Base-by-base conservation (phyloP, 2,797 vertebrate species). In the Chiroxiphia lanceolata region DNA sequence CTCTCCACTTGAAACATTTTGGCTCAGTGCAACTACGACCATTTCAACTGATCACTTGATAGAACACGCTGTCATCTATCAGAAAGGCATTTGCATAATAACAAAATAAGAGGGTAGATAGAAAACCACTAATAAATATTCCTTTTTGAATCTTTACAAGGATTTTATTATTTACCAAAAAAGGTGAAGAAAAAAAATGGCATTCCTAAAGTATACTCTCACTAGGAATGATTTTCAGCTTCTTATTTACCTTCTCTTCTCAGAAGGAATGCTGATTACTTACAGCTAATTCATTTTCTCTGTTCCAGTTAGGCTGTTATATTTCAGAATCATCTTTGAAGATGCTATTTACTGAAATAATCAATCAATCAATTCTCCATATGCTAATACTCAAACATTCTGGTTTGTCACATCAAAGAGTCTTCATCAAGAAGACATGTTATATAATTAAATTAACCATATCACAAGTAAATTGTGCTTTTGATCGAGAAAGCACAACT, bases 281-380 rank as follows among this genome's bases (percentile, higher is more conserved):
- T 69, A 70, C 0, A 74, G 70, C 20, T 59, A 56, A 69, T 29
- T 68, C 60, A 61, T 86, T 89, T 91, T 31, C 36, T 81, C 88
- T 69, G 34, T 84, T 94, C 79, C 47, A 71, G 63, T 44, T 90
- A n/a, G 9, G n/a, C 26, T 63, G 29, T 67, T 95, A 11, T n/a
- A 90, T 63, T 92, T 96, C 59, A 78, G 80, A 95, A 90, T 36
- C 42, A 90, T 90, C 92, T 97, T 81, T 94, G 89, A 97, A 93
- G 88, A 95, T 65, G 34, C 27, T 76, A 93, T 80, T 97, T 97
- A 96, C 89, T 84, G 69, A 96, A 95, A 92, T 86, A 95, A 97
- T 96, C 94, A 96, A 90, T 97, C 95, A 96, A 88, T 97, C 96
- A 96, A 76, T 94, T 83, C 78, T 95, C 94, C 92, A 87, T 90